Conservation (phyloP, 1,140 invertebrate genomes). For the Neuroterus valhalla region DNA sequence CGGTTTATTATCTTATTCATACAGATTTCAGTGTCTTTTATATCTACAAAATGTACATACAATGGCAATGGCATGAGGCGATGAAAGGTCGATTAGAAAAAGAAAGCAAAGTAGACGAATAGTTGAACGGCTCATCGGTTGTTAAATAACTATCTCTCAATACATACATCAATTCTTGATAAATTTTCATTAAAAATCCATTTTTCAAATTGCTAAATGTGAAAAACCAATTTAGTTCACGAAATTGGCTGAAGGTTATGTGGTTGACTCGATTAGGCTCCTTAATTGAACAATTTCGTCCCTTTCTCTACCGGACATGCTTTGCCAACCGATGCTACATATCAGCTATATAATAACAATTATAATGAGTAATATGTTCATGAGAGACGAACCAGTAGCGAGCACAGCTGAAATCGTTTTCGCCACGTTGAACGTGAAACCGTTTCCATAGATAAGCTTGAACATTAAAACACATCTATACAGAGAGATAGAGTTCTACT, state of each 20-base stretch:
- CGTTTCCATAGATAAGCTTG: conserved; percentile 48
- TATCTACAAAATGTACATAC: conserved; percentile 43
- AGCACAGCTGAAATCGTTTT: conserved; percentile 4
- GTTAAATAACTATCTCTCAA: no score
- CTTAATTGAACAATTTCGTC: neutral
- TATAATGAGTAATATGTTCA: conserved; percentile 14
- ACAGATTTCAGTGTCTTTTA: conserved; percentile 13
- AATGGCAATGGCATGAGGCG: conserved; percentile 31
- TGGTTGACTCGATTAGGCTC: neutral
- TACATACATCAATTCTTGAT: no score
- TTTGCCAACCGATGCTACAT: conserved; percentile 28
- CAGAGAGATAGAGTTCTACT: conserved; percentile 62
- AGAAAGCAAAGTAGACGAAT: no score
- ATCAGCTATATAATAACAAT: conserved; percentile 26
- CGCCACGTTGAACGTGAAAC: conserved; percentile 13
- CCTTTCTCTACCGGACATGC: conserved; percentile 18
- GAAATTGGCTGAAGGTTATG: neutral
- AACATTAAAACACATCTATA: conserved; percentile 65
- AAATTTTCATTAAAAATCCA: no score
- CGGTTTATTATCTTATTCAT: conserved; percentile 29
- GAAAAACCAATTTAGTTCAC: neutral
- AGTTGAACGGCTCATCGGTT: no score
- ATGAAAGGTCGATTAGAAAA: neutral
- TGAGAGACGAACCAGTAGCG: conserved; percentile 28
- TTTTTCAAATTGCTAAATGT: neutral